Base-by-base conservation (phyloP, 2,888 invertebrate species). In the Cryptosula pallasiana region DNA sequence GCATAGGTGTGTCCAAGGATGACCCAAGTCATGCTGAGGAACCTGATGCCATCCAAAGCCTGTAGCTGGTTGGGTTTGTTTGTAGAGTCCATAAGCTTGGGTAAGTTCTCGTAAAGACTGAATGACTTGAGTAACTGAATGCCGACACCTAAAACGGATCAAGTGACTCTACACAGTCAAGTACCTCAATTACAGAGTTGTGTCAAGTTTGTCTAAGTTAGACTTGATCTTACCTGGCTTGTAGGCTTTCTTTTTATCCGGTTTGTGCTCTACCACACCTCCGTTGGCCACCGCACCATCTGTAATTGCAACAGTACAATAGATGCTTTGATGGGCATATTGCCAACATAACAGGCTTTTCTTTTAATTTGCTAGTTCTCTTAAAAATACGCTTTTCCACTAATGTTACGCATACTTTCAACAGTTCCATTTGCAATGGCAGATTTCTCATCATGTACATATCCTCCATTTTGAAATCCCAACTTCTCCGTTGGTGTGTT, bases 1-100 rank as follows among this genome's bases (percentile, higher is more conserved):
- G 45, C 5, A 45, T 45, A 32, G 27, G 34, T 32, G n/a, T 63
- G 63, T 13, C 63, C 63, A 13, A 25, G 16, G 27, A 63, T 63
- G 27, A 63, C 63, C 63, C 63, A 63, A 32, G 63, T 63, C 63
- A 63, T 63, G 32, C 63, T 63, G 25, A 63, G 27, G 34, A 63
- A 63, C 27, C 63, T 27, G 27, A 63, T 63, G 32, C 63, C 63
- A 63, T 63, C 63, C 5, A 63, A 32, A 13, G 63, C 63, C 32
- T 63, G 73, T 69, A 73, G 58, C 69, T 72, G 72, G 35, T 73
- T 73, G 9, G 78, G 78, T 74, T 82, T 81, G 87, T 89, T 79
- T 82, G 87, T 80, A 29, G 82, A 81, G 5, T 81, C 75, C 79
- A 82, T 76, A 82, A 86, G 74, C 82, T 82, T 72, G 86, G 84